Percentiles rank a stretch among this genome's conserved stretches.
Conservation (phyloP, 2,113 vertebrate genomes). For the Dicentrarchus labrax region DNA sequence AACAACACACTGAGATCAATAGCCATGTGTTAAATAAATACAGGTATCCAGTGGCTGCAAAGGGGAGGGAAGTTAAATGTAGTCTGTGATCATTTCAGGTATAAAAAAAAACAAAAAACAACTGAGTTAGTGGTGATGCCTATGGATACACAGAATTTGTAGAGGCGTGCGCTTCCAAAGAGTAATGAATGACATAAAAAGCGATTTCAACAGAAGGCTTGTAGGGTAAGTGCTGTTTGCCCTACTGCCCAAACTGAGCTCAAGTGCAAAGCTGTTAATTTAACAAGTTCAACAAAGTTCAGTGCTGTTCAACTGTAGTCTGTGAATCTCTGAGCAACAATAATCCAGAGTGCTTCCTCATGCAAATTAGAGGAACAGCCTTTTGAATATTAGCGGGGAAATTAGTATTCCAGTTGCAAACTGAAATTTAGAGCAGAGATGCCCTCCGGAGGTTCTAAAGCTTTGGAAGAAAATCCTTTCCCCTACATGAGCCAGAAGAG, state of each 20-base stretch:
- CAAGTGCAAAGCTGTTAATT: slow-evolving; percentile 51
- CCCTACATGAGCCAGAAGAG: slow-evolving; percentile 42
- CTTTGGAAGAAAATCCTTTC: slow-evolving; percentile 40
- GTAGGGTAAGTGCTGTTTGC: slow-evolving; percentile 1
- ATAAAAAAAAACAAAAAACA: background rate
- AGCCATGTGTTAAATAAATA: background rate
- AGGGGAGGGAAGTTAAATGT: background rate
- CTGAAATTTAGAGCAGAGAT: slow-evolving; percentile 56
- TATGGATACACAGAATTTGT: background rate
- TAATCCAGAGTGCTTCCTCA: slow-evolving; percentile 54
- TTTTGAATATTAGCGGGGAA: slow-evolving; percentile 62
- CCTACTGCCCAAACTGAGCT: slow-evolving; percentile 39
- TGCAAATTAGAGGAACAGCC: slow-evolving; percentile 57
- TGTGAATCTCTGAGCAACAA: slow-evolving; percentile 42
- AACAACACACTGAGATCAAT: background rate
- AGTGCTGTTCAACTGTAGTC: slow-evolving; percentile 25
- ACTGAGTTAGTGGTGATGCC: background rate
- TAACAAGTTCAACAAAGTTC: slow-evolving; percentile 67
- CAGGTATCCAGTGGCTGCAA: background rate
- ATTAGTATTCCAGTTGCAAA: slow-evolving; percentile 56
- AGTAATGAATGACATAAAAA: background rate
- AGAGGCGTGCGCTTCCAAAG: background rate
- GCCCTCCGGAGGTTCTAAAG: slow-evolving; percentile 52
- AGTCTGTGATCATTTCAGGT: background rate
- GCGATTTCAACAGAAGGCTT: background rate